Conservation (phyloP, 2,888 invertebrate genomes). For the Atherix ibis region DNA sequence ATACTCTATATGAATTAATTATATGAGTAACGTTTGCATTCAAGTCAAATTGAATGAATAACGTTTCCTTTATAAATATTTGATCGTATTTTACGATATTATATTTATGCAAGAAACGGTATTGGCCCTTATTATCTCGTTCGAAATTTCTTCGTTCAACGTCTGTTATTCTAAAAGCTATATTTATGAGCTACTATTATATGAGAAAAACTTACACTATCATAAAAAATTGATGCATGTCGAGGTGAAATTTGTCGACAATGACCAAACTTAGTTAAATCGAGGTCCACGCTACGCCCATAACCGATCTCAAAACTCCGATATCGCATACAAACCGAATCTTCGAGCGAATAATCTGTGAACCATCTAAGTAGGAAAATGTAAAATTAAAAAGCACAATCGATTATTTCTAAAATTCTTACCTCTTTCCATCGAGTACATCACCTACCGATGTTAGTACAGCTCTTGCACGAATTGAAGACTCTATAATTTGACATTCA, state of each 20-base stretch:
- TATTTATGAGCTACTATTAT: no score
- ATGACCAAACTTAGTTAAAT: conserved; percentile 46
- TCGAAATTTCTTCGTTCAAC: no score
- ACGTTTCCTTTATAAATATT: no score
- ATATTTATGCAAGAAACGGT: no score
- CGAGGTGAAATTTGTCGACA: conserved; percentile 54
- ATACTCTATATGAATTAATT: no score
- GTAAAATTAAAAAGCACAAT: not conserved
- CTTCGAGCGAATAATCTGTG: conserved; percentile 21
- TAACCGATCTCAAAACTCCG: conserved; percentile 56
- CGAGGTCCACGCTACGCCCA: conserved; percentile 43
- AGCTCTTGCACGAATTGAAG: conserved; percentile 40
- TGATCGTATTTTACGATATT: no score
- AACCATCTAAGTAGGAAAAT: conserved; percentile 28
- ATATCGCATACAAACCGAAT: conserved; percentile 46
- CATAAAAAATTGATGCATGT: conserved; percentile 72
- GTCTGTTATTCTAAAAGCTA: no score
- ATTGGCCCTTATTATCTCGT: no score
- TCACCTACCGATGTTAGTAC: conserved; percentile 42
- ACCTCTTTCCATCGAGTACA: conserved; percentile 25
- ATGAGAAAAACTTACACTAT: conserved; percentile 54
- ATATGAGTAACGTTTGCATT: no score
- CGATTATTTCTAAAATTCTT: conserved; percentile 1
- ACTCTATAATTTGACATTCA: conserved; percentile 22
- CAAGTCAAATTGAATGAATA: not conserved